A percentile compares a stretch with the other conserved stretches of the same genome.
phyloP scores from a whole-genome alignment of 2,888 invertebrate species.

The Pollenia angustigena region DNA sequence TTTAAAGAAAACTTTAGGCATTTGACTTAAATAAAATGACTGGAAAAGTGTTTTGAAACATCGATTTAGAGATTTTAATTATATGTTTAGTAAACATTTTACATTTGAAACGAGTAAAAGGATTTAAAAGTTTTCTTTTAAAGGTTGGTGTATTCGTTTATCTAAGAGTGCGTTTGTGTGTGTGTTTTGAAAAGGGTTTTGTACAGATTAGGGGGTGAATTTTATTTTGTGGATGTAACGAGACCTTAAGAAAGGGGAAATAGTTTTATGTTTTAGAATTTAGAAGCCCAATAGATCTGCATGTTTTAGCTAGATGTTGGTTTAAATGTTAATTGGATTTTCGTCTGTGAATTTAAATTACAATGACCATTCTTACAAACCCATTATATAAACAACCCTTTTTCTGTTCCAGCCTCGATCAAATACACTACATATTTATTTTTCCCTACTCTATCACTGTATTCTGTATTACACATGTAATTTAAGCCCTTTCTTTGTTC shows the following conservation, averaged over 20 bases:
- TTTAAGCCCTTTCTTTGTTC: conserved; percentile 57
- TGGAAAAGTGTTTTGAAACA: neutral
- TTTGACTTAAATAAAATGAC: conserved; percentile 5
- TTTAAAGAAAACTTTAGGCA: neutral
- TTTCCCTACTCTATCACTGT: conserved; percentile 7
- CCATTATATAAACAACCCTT: conserved; percentile 37
- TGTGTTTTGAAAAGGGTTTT: conserved; percentile 3
- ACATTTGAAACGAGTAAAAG: conserved; percentile 20
- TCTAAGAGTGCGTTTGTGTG: neutral
- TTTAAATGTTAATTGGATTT: conserved; percentile 65
- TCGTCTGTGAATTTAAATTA: conserved; percentile 68
- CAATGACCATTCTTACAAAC: conserved; percentile 39
- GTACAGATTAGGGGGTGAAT: conserved; percentile 18
- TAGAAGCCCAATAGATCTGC: neutral
- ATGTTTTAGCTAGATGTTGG: neutral
- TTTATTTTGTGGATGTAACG: neutral
- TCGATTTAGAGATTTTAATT: neutral
- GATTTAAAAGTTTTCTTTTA: conserved; percentile 32
- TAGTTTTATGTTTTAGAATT: neutral
- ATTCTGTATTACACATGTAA: conserved; percentile 49
- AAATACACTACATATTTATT: conserved; percentile 18
- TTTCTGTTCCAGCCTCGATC: neutral
- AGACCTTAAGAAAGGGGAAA: neutral
- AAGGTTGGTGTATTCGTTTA: no score
- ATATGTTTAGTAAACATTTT: conserved; percentile 35